Conservation (phyloP, 1,140 invertebrate genomes). For the Manduca sexta region DNA sequence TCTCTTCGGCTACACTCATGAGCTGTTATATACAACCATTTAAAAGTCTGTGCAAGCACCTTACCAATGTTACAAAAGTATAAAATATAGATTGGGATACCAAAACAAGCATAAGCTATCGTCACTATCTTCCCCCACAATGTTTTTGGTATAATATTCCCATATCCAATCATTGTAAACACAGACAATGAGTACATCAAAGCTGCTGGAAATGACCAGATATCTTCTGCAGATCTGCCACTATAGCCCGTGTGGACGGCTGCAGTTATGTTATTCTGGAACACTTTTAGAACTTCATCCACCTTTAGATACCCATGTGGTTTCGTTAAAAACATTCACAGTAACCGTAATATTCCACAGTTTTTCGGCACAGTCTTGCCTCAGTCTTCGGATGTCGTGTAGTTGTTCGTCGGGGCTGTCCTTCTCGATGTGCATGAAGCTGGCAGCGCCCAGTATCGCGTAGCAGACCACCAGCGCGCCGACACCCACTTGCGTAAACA, state of each 20-base stretch:
- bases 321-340: constrained; percentile 85
- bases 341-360: constrained; percentile 84
- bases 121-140: constrained; percentile 93
- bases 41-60: constrained; percentile 84
- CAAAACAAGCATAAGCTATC: constrained; percentile 95
- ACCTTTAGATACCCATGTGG: constrained; percentile 80
- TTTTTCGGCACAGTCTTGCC: constrained; percentile 74
- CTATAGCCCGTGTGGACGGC: constrained; percentile 86
- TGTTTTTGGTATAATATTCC: constrained; percentile 93
- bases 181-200: constrained; percentile 91
- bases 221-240: constrained; percentile 79
- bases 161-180: constrained; percentile 96
- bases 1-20: constrained; percentile 80
- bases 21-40: constrained; percentile 85
- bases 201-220: constrained; percentile 89
- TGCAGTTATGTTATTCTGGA: constrained; percentile 81
- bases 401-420: constrained; percentile 76
- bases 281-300: constrained; percentile 78
- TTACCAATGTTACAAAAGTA: constrained; percentile 94
- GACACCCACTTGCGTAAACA: constrained; percentile 96
- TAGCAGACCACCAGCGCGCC: constrained; percentile 96
- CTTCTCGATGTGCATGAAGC: constrained; percentile 91
- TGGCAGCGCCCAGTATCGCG: constrained; percentile 93
- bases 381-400: constrained; percentile 62
- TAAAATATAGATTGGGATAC: constrained; percentile 93